phyloP scores from a whole-genome alignment of 1,140 invertebrate genomes.

The Drosophila orosa region DNA sequence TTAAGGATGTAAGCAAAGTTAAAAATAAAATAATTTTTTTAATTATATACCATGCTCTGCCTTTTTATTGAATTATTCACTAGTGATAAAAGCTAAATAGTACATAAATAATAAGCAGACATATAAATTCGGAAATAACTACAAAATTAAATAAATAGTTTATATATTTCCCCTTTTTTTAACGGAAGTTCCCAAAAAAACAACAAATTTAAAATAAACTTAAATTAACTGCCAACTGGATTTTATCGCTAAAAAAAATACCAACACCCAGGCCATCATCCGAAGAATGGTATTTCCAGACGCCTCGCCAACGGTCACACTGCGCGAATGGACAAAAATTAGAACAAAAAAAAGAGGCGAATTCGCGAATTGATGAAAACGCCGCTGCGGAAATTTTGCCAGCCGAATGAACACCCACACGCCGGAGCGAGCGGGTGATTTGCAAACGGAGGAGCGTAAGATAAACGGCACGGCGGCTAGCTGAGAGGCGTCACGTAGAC shows the following conservation, averaged over 20 bases:
- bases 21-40: too few relatives aligned
- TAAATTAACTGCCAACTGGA: background rate
- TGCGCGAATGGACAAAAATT: slow-evolving; percentile 17
- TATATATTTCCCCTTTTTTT: background rate
- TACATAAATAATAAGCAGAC: background rate
- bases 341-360: slow-evolving; percentile 33
- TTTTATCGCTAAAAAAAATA: background rate
- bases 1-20: too few relatives aligned
- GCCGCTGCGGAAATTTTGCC: slow-evolving; percentile 37
- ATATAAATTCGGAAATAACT: background rate
- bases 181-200: background rate
- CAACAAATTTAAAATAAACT: background rate
- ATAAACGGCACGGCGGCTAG: slow-evolving; percentile 56
- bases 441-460: slow-evolving; percentile 40
- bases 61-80: too few relatives aligned
- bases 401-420: slow-evolving; percentile 53
- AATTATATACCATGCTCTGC: too few relatives aligned
- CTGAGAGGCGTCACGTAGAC: slow-evolving; percentile 78
- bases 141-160: background rate
- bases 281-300: background rate
- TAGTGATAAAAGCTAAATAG: background rate
- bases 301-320: slow-evolving; percentile 6
- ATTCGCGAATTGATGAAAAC: slow-evolving; percentile 35
- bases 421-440: slow-evolving; percentile 39
- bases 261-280: background rate